Percentiles rank a stretch among this genome's conserved stretches.
These are phyloP conservation scores for Xestia rhomboidea DNA, from an alignment of 2,888 invertebrate genomes.

Conservation along the genomic window DNA sequence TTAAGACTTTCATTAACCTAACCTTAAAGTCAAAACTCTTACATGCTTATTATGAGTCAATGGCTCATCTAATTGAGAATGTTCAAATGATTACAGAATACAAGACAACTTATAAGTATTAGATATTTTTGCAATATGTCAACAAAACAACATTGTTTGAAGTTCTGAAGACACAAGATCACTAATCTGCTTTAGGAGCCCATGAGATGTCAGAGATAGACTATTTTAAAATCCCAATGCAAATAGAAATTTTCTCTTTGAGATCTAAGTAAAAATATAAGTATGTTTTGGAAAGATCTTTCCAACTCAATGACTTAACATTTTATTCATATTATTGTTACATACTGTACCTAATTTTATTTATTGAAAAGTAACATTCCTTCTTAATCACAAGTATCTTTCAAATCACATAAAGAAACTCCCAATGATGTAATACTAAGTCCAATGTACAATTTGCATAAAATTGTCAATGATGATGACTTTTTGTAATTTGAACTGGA, in stretches of 20 bases:
- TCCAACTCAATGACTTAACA: conserved; percentile 14
- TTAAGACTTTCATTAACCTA: conserved; percentile 12
- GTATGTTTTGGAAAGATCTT: conserved; percentile 13
- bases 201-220: conserved; percentile 14
- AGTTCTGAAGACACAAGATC: not conserved
- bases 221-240: not conserved
- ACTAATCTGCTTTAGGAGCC: not conserved
- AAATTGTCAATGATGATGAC: conserved; percentile 44
- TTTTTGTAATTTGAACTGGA: conserved; percentile 27
- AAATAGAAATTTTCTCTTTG: conserved; percentile 7
- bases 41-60: conserved; percentile 1
- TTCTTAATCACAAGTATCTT: conserved; percentile 22
- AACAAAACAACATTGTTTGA: conserved; percentile 12
- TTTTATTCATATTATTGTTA: conserved; percentile 24
- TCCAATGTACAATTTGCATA: conserved; percentile 52
- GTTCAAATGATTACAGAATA: conserved; percentile 27
- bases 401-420: conserved; percentile 28
- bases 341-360: conserved; percentile 21
- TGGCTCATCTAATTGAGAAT: conserved; percentile 11
- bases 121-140: conserved; percentile 18
- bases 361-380: conserved; percentile 12
- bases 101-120: conserved; percentile 1
- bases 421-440: conserved; percentile 55
- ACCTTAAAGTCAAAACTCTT: conserved; percentile 43
- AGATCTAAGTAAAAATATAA: not conserved